phyloP scores from a whole-genome alignment of 2,888 invertebrate species.

The Drosophila peninsularis region DNA sequence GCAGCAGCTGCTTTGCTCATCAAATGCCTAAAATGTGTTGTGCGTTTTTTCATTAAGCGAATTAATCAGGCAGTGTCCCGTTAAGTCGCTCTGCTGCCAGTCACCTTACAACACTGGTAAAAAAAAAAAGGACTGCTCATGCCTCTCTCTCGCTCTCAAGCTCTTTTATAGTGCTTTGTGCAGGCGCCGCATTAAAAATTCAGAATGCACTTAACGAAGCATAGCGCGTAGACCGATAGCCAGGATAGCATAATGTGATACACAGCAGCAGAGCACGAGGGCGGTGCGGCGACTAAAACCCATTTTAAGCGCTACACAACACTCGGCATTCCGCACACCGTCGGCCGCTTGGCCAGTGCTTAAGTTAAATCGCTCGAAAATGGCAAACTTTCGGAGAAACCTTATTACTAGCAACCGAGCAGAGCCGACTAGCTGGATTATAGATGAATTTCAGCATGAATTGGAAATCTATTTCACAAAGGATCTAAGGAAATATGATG shows the following conservation, averaged over 20 bases:
- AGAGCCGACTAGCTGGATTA: conserved; percentile 6
- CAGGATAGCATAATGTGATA: conserved; percentile 30
- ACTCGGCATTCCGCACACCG: conserved; percentile 24
- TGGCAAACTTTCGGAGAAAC: conserved; percentile 32
- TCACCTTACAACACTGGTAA: conserved; percentile 33
- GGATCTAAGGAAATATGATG: neutral
- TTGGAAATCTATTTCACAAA: neutral
- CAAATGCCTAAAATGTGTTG: conserved; percentile 47
- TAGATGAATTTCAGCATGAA: conserved; percentile 1
- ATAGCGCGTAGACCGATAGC: conserved; percentile 78
- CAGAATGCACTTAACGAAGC: conserved; percentile 79
- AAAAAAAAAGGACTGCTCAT: neutral
- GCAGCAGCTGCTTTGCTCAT: conserved; percentile 42
- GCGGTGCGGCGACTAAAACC: conserved; percentile 25
- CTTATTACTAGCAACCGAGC: conserved; percentile 21
- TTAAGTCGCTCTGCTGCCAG: conserved; percentile 20
- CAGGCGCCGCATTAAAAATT: conserved; percentile 69
- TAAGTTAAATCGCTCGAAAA: conserved; percentile 41
- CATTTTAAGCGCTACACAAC: conserved; percentile 31
- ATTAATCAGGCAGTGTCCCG: conserved; percentile 59
- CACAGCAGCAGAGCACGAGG: conserved; percentile 21
- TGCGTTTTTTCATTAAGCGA: conserved; percentile 72
- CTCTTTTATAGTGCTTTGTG: conserved; percentile 42
- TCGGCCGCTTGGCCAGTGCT: conserved; percentile 34
- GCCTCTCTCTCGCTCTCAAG: neutral